These are phyloP conservation scores for Erpobdella octoculata DNA, from an alignment of 2,888 invertebrate genomes.

Conservation along the genomic window DNA sequence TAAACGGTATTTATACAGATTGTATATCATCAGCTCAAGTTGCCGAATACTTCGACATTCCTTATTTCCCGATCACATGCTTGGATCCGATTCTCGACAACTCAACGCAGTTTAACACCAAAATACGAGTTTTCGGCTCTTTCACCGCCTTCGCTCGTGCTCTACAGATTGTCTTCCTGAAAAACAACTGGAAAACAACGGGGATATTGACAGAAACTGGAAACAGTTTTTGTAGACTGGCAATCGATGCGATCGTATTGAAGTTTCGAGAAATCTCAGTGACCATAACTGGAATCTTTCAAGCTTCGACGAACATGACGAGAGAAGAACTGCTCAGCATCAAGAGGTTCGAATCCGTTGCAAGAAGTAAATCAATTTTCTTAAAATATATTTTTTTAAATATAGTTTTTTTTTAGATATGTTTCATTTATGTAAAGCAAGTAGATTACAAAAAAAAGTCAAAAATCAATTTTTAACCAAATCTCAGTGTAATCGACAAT, in stretches of 20 bases:
- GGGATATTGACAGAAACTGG: not conserved
- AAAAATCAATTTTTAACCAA: too few relatives aligned
- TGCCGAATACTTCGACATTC: not conserved
- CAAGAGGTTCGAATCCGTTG: too few relatives aligned
- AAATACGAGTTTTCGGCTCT: conserved; percentile 1
- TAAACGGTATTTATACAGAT: too few relatives aligned
- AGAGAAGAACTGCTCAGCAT: not conserved
- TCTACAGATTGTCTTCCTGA: not conserved
- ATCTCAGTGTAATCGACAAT: too few relatives aligned
- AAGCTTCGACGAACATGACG: not conserved
- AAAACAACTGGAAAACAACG: not conserved
- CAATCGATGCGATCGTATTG: not conserved
- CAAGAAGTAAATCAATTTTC: too few relatives aligned
- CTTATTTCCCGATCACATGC: conserved; percentile 4
- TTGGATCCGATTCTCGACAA: not conserved
- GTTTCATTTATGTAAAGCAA: too few relatives aligned
- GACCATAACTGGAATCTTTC: not conserved
- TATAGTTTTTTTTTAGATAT: too few relatives aligned
- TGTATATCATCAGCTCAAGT: not conserved
- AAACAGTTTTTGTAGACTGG: not conserved
- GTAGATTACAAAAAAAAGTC: too few relatives aligned
- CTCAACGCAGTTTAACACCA: not conserved
- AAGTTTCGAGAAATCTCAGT: not conserved
- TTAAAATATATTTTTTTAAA: too few relatives aligned
- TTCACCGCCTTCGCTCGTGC: not conserved